Evolutionary conservation across 2,797 vertebrate genomes (phyloP), one percentile per base, ranked within the genome.

Genomic region (Eidolon dupreanum): DNA sequence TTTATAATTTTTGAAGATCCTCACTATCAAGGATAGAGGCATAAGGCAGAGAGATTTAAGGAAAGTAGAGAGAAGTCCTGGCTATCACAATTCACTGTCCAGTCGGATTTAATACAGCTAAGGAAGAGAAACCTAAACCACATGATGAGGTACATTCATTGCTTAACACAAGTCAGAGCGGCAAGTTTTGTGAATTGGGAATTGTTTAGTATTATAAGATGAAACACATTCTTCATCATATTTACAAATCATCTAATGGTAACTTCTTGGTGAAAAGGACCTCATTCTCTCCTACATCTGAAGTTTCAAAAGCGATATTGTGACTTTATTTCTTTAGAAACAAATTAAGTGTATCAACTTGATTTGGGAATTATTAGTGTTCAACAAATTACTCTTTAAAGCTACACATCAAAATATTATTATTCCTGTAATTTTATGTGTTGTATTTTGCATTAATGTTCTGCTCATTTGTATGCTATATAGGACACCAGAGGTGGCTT

Each of bases 341-440:
- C 75, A 92, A 95, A 63, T 94, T 74, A 95, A 84, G 77, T 86
- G 20, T 86, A 68, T 92, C 41, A 55, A 28, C 85, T 93, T 95
- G 92, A 95, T 83, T 94, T 97, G 93, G 78, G 65, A 81, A 90
- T 95, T 97, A 96, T 95, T 97, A 92, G 59, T 75, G 83, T 91
- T 95, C 87, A 90, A 75, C 83, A 96, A 95, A 96, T 95, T 92
- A 95, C 53, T 88, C 94, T 95, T 97, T 95, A 95, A 97, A 96
- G 70, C 31, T 74, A 13, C 53, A 87, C 10, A 55, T 97, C 91
- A 97, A 95, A 97, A 97, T 97, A 97, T 96, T 49, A 49, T 49
- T 97, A 88, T 95, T 97, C 74, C 90, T 93, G 2, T 96, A 95
- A 93, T 92, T 97, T 94, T 78, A 61, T 0, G 1, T 95, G 26